These are phyloP conservation scores for Heliconius hewitsoni DNA, from an alignment of 1,140 invertebrate genomes.

Conservation along the genomic window DNA sequence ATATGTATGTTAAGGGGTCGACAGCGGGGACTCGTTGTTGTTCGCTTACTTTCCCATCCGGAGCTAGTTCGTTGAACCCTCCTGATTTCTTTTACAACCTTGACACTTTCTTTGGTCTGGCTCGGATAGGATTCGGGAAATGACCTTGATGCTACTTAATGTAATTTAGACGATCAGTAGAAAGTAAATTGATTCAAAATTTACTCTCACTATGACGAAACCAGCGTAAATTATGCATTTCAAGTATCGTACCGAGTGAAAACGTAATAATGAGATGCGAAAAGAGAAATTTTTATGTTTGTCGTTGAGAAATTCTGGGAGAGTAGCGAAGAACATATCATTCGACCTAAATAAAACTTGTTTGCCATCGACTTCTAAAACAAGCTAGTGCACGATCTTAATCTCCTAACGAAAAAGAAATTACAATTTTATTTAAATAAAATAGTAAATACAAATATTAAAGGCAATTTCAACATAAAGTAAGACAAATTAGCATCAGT, in stretches of 20 bases:
- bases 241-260: constrained; percentile 69
- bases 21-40: constrained; percentile 47
- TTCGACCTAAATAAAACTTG: constrained; percentile 73
- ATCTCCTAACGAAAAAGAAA: constrained; percentile 52
- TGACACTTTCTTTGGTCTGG: constrained; percentile 80
- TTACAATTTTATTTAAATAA: constrained; percentile 17
- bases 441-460: neutral
- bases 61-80: constrained; percentile 65
- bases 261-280: constrained; percentile 78
- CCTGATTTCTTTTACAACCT: constrained; percentile 77
- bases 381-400: constrained; percentile 38
- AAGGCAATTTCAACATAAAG: neutral
- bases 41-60: constrained; percentile 74
- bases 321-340: constrained; percentile 64
- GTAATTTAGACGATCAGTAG: constrained; percentile 46
- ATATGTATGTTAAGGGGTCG: constrained; percentile 76
- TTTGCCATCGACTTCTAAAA: constrained; percentile 60
- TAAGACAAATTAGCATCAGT: neutral
- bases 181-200: constrained; percentile 68
- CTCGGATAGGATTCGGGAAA: constrained; percentile 43
- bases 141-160: constrained; percentile 62
- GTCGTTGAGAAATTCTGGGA: constrained; percentile 75
- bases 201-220: constrained; percentile 76
- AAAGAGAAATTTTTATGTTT: constrained; percentile 80
- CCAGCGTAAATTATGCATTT: constrained; percentile 65